Evolutionary conservation across 2,888 invertebrate species (phyloP).

Genomic region (Ceriagrion tenellum): DNA sequence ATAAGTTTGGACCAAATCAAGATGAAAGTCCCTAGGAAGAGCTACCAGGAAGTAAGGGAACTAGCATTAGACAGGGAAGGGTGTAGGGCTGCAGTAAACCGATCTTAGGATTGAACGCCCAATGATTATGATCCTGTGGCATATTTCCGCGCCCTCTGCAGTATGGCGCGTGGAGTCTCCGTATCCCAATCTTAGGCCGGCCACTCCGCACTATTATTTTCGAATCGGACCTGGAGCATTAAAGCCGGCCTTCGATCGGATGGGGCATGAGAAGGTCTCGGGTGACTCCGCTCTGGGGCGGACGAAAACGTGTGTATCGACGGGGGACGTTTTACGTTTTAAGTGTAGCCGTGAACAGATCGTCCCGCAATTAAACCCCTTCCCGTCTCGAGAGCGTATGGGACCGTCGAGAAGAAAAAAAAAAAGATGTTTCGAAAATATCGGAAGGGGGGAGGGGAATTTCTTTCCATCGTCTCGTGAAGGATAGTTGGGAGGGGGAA

Average conservation of each 20-base stretch:
- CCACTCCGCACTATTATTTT: neutral
- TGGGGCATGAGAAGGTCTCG: neutral
- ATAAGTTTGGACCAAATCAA: too few species aligned
- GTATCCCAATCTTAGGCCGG: neutral
- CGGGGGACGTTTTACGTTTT: neutral
- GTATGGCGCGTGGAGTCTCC: neutral
- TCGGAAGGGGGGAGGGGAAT: neutral
- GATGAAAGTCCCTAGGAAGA: too few species aligned
- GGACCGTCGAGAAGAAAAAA: neutral
- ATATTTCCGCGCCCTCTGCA: neutral
- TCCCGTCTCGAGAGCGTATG: neutral
- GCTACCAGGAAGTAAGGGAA: too few species aligned
- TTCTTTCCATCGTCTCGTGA: neutral
- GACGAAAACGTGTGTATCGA: neutral
- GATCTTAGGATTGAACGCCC: too few species aligned
- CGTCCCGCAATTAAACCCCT: neutral
- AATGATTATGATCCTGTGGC: too few species aligned
- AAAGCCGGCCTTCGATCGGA: too few species aligned
- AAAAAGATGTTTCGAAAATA: neutral
- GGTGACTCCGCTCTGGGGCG: neutral
- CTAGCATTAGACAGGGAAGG: too few species aligned
- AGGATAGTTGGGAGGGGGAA: neutral
- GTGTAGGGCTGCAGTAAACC: too few species aligned
- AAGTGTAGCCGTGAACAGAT: constrained; percentile 1
- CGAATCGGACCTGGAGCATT: neutral